These are phyloP conservation scores for Brachyhypopomus occidentalis DNA, from an alignment of 2,113 vertebrate genomes.

Conservation along the genomic window DNA sequence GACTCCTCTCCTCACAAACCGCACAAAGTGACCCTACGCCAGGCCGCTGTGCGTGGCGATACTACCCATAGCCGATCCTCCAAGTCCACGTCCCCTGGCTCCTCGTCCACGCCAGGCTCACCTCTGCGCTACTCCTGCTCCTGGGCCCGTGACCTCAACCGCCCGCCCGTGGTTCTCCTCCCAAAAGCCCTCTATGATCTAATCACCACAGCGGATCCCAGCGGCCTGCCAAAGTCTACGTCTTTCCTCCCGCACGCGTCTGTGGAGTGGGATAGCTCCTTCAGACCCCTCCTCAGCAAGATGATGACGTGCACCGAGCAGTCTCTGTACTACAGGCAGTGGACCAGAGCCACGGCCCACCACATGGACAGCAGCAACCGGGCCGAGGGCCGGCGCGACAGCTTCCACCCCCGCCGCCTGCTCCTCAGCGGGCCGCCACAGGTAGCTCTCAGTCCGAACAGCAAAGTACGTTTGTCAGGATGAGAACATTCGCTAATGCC, in stretches of 20 bases:
- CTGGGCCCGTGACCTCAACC: constrained; percentile 81
- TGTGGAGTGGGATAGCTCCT: constrained; percentile 92
- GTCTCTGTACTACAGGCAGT: constrained; percentile 96
- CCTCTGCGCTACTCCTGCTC: constrained; percentile 80
- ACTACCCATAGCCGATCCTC: constrained; percentile 53
- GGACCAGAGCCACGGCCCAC: constrained; percentile 86
- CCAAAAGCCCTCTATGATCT: constrained; percentile 89
- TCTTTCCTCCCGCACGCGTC: constrained; percentile 92
- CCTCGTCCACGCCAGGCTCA: constrained; percentile 68
- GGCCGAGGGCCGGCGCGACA: constrained; percentile 82
- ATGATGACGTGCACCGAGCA: constrained; percentile 98
- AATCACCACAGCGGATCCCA: constrained; percentile 84
- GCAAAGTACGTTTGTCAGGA: no score
- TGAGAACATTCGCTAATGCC: no score
- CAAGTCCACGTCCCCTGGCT: constrained; percentile 77
- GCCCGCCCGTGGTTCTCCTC: constrained; percentile 89
- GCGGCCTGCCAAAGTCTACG: constrained; percentile 89
- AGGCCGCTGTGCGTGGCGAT: not conserved
- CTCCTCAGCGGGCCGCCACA: constrained; percentile 95
- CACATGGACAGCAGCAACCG: constrained; percentile 94
- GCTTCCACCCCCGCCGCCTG: constrained; percentile 93
- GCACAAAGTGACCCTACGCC: constrained; percentile 5
- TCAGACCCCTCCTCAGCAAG: constrained; percentile 92
- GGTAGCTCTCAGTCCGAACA: constrained; percentile 65
- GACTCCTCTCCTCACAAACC: constrained; percentile 57